A percentile compares a stretch with the other conserved stretches of the same genome.
These are phyloP conservation scores for Nixonia krombeini DNA, from an alignment of 1,140 invertebrate species.

Conservation along the genomic window DNA sequence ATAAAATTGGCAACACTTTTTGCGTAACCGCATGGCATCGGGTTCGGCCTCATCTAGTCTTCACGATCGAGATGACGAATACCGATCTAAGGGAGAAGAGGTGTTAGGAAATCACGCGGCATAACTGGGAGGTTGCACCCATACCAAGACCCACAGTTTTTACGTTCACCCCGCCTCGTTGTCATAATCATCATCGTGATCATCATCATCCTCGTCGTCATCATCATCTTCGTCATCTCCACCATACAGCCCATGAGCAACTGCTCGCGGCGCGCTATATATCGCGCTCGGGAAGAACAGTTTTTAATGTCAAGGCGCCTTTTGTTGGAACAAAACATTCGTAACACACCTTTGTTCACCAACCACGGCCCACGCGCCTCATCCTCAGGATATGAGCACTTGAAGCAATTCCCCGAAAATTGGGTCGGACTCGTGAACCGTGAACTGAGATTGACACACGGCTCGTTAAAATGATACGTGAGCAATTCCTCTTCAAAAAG, in stretches of 20 bases:
- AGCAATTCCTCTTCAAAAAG: too few relatives aligned
- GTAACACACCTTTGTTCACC: conserved; percentile 42
- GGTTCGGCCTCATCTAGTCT: background rate
- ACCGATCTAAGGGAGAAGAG: conserved; percentile 10
- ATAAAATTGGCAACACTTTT: conserved; percentile 25
- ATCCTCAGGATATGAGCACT: conserved; percentile 26
- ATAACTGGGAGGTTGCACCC: conserved; percentile 43
- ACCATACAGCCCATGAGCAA: conserved; percentile 10
- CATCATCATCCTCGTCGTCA: conserved; percentile 46
- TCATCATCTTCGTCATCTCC: conserved; percentile 45
- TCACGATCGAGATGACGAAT: conserved; percentile 10
- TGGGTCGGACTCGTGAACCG: conserved; percentile 38
- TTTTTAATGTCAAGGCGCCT: conserved; percentile 51
- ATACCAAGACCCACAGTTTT: conserved; percentile 6
- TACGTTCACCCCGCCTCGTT: conserved; percentile 39
- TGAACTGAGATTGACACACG: conserved; percentile 24
- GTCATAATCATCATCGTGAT: conserved; percentile 45
- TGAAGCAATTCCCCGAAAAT: conserved; percentile 34
- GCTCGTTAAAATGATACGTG: background rate
- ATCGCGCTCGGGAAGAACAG: conserved; percentile 47
- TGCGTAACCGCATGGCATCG: conserved; percentile 10
- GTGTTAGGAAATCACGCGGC: conserved; percentile 28
- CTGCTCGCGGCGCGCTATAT: conserved; percentile 27
- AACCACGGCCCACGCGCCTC: conserved; percentile 26
- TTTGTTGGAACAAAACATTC: conserved; percentile 32